phyloP scores from a whole-genome alignment of 2,797 vertebrate species.

The Lindbergichthys nudifrons region DNA sequence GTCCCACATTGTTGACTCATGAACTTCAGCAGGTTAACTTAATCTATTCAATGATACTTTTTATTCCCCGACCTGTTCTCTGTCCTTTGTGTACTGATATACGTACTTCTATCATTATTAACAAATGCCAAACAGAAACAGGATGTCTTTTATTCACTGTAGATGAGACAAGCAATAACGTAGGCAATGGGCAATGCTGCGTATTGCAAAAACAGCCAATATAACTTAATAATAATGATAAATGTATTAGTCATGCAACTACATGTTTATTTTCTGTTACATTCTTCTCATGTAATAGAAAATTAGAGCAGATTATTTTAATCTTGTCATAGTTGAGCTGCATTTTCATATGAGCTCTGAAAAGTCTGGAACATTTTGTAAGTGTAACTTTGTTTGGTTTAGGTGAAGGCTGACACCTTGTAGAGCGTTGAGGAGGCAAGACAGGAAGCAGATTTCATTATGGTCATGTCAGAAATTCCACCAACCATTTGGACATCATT shows the following conservation, averaged over 20 bases:
- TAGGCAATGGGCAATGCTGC: neutral
- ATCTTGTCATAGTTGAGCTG: too few relatives aligned
- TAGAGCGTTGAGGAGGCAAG: too few relatives aligned
- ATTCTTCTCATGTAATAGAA: neutral
- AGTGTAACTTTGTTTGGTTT: too few relatives aligned
- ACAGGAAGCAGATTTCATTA: too few relatives aligned
- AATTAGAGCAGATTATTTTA: neutral
- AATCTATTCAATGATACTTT: conserved; percentile 19
- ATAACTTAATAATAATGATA: neutral
- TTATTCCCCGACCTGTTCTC: neutral
- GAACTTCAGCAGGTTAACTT: neutral
- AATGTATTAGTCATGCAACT: neutral
- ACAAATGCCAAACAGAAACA: neutral
- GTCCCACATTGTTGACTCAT: conserved; percentile 40
- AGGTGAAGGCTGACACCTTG: too few relatives aligned
- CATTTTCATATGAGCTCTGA: too few relatives aligned
- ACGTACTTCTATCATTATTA: neutral
- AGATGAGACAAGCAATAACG: neutral
- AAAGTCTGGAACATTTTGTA: too few relatives aligned
- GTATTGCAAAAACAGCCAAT: neutral
- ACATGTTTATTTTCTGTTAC: too few relatives aligned
- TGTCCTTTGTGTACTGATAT: neutral
- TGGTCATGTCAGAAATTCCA: too few relatives aligned
- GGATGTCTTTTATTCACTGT: neutral
- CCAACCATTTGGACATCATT: too few relatives aligned